phyloP scores from a whole-genome alignment of 2,888 invertebrate genomes.

The Bugulina stolonifera region DNA sequence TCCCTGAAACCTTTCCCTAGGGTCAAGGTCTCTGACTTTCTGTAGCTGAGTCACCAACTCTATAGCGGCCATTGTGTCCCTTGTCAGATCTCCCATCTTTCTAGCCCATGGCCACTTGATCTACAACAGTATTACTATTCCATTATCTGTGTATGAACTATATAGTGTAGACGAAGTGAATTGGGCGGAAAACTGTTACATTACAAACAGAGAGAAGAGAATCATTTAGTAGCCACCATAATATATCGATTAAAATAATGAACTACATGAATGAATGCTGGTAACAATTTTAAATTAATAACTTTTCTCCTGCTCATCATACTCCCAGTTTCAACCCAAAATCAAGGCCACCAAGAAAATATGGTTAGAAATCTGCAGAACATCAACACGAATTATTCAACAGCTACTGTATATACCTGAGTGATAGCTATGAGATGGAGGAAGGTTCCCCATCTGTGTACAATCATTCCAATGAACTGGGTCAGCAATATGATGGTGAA shows the following conservation, averaged over 20 bases:
- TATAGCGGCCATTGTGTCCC: slow-evolving; percentile 25
- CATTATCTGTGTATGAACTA: neutral
- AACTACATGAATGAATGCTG: too few species aligned
- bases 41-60: slow-evolving; percentile 26
- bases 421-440: slow-evolving; percentile 34
- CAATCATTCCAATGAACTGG: slow-evolving; percentile 34
- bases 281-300: too few species aligned
- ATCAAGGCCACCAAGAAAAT: too few species aligned
- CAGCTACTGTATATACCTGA: slow-evolving; percentile 23
- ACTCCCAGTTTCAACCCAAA: too few species aligned
- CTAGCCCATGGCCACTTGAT: slow-evolving; percentile 26
- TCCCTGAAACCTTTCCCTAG: slow-evolving; percentile 7
- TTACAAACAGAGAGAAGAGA: too few species aligned
- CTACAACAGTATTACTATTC: neutral
- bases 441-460: slow-evolving; percentile 33
- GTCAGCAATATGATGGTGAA: slow-evolving; percentile 33
- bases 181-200: too few species aligned
- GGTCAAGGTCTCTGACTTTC: slow-evolving; percentile 19
- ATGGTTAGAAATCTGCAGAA: too few species aligned
- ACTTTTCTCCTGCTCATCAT: too few species aligned
- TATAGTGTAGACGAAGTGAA: too few species aligned
- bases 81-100: slow-evolving; percentile 18
- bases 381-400: too few species aligned
- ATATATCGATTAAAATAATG: too few species aligned
- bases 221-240: too few species aligned